Percentiles rank a stretch among this genome's conserved stretches.
phyloP scores from a whole-genome alignment of 2,113 vertebrate genomes.

The Myocastor coypus region DNA sequence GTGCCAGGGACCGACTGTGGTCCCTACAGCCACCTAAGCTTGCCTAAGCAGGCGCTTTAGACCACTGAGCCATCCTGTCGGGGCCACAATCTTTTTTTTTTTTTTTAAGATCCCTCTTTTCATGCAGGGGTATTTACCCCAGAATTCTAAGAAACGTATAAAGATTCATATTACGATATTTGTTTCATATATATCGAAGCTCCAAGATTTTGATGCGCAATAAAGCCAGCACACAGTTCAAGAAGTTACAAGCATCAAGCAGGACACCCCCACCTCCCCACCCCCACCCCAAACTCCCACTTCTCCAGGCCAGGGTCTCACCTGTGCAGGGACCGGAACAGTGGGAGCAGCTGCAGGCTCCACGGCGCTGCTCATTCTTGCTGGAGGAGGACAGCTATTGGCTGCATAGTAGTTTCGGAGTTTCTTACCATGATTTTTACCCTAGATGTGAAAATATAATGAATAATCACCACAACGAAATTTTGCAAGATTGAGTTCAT shows the following conservation, averaged over 20 bases:
- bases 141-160: slow-evolving; percentile 2
- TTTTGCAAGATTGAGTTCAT: background rate
- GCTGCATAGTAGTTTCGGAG: slow-evolving; percentile 97
- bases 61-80: too few relatives aligned
- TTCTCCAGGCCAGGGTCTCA: slow-evolving; percentile 80
- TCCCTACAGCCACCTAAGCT: too few relatives aligned
- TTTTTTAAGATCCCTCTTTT: background rate
- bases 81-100: too few relatives aligned
- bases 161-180: background rate
- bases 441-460: slow-evolving; percentile 87
- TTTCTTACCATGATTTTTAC: slow-evolving; percentile 99
- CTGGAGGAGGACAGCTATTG: slow-evolving; percentile 94
- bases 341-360: slow-evolving; percentile 90
- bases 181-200: slow-evolving; percentile 20
- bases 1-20: too few relatives aligned
- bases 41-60: too few relatives aligned
- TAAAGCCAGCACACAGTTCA: background rate
- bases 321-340: slow-evolving; percentile 90
- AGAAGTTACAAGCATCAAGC: background rate
- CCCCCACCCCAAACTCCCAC: too few relatives aligned
- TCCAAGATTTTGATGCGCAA: background rate
- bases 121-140: background rate
- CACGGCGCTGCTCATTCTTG: slow-evolving; percentile 90
- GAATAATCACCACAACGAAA: slow-evolving; percentile 35
- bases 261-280: too few relatives aligned